Conservation (phyloP, 2,113 vertebrate species). For the Globicephala melas region DNA sequence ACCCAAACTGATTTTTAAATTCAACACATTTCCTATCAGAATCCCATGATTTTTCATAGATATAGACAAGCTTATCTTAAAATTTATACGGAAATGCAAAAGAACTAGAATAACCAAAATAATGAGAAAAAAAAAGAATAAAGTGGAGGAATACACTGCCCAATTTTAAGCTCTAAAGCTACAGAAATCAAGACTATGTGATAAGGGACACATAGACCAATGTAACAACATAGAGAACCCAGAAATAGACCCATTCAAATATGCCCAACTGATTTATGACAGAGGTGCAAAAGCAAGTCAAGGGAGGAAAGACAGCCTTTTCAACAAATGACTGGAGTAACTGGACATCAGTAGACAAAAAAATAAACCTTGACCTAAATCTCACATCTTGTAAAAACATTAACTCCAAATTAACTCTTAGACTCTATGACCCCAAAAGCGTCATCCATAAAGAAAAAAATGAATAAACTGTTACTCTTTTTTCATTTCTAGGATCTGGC, state of each 20-base stretch:
- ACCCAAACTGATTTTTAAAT: neutral
- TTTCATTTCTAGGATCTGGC: neutral
- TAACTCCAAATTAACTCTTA: neutral
- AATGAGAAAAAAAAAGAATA: neutral
- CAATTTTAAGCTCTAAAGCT: neutral
- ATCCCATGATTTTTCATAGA: neutral
- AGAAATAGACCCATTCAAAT: neutral
- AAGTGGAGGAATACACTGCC: neutral
- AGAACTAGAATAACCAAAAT: slow-evolving; percentile 10
- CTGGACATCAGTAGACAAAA: neutral
- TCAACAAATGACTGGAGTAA: neutral
- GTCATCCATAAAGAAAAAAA: neutral
- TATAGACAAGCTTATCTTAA: neutral
- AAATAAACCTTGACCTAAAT: neutral
- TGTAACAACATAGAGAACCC: neutral
- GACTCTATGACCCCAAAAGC: neutral
- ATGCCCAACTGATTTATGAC: neutral
- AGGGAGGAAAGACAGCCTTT: neutral
- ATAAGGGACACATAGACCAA: neutral
- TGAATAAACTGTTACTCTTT: neutral
- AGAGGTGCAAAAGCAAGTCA: neutral
- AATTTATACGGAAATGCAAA: neutral
- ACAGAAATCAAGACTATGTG: neutral
- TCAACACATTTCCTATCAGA: neutral
- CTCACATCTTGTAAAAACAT: neutral